Conservation (phyloP, 2,797 vertebrate genomes). For the Hippopotamyrus pictus region DNA sequence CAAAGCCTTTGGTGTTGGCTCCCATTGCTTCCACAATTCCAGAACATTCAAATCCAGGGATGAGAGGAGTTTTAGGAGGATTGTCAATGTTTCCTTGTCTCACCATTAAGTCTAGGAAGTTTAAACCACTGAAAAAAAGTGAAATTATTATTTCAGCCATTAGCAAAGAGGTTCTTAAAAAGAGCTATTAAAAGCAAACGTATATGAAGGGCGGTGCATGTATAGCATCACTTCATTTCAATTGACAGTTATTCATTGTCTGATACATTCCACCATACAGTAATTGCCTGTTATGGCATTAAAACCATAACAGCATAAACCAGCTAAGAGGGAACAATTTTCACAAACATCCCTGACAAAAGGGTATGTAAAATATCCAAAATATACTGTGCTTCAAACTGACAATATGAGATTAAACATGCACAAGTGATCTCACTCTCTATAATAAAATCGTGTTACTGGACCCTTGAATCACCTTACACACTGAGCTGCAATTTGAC, state of each 20-base stretch:
- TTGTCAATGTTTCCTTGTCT: slow-evolving; percentile 95
- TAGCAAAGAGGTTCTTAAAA: not conserved
- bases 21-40: slow-evolving; percentile 91
- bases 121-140: slow-evolving; percentile 77
- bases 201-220: not conserved
- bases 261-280: not conserved
- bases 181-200: not conserved
- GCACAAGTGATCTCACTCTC: not conserved
- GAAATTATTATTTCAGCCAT: not conserved
- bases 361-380: not conserved
- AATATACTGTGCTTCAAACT: not conserved
- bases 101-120: slow-evolving; percentile 97
- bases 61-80: slow-evolving; percentile 88
- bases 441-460: not conserved
- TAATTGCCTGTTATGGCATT: not conserved
- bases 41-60: slow-evolving; percentile 94
- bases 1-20: slow-evolving; percentile 82
- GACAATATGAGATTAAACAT: not conserved
- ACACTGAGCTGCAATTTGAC: not conserved
- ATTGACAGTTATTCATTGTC: not conserved
- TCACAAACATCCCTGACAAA: not conserved
- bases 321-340: not conserved
- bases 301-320: not conserved
- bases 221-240: not conserved
- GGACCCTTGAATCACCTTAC: not conserved